These are phyloP conservation scores for Polietes domitor DNA, from an alignment of 2,888 invertebrate species.

Conservation along the genomic window DNA sequence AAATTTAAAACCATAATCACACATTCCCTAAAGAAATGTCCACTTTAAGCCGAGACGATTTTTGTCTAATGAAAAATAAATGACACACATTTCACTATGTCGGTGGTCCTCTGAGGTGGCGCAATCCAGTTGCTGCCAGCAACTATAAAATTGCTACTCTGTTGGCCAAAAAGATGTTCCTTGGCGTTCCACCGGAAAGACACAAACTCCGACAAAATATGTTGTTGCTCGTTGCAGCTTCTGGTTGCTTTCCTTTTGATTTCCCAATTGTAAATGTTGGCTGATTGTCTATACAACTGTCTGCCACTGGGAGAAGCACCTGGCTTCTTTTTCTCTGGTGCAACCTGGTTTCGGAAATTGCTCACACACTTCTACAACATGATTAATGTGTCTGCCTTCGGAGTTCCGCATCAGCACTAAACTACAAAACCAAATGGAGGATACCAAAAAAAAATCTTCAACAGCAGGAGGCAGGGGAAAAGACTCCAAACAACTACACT, in stretches of 20 bases:
- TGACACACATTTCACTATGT: no score
- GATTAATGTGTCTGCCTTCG: slow-evolving; percentile 56
- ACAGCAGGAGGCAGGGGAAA: background rate
- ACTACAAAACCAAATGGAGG: slow-evolving; percentile 13
- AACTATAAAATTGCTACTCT: background rate
- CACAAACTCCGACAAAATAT: slow-evolving; percentile 17
- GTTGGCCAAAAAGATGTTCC: background rate
- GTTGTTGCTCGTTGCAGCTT: background rate
- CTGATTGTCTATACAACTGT: slow-evolving; percentile 42
- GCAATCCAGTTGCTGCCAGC: background rate
- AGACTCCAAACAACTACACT: background rate
- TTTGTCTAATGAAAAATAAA: no score
- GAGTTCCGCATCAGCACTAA: slow-evolving; percentile 45
- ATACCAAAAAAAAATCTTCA: background rate
- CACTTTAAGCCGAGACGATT: no score
- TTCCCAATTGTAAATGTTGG: slow-evolving; percentile 54
- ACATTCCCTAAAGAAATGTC: no score
- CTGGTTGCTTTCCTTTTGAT: slow-evolving; percentile 40
- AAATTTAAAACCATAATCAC: no score
- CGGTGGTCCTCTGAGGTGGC: no score
- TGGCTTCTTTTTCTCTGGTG: background rate
- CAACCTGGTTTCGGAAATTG: slow-evolving; percentile 23
- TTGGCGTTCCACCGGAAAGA: background rate
- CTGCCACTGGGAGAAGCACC: slow-evolving; percentile 32
- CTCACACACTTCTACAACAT: slow-evolving; percentile 20